phyloP scores from a whole-genome alignment of 2,113 vertebrate species.

The Neogale vison region DNA sequence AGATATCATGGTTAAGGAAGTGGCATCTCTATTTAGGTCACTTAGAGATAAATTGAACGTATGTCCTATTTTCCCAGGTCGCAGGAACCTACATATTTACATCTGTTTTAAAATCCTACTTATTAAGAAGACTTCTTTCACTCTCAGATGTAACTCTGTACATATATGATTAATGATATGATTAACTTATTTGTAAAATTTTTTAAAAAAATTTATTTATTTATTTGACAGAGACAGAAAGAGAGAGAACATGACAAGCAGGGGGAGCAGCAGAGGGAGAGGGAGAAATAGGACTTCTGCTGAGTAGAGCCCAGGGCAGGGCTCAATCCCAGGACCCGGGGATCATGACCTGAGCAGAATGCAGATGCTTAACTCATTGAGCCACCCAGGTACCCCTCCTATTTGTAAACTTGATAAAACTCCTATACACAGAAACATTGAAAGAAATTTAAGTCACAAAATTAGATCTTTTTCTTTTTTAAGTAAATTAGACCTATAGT shows the following conservation, averaged over 20 bases:
- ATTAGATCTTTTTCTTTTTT: background rate
- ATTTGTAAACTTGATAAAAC: background rate
- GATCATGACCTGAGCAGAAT: background rate
- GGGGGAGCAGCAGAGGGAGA: background rate
- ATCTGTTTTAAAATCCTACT: background rate
- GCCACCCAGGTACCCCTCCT: background rate
- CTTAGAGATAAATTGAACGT: background rate
- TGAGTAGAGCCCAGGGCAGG: too few relatives aligned
- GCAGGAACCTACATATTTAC: background rate
- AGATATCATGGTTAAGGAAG: background rate
- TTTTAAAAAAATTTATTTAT: background rate
- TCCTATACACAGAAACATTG: background rate
- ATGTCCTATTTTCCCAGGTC: background rate
- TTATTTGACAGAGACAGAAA: background rate
- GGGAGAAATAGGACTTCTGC: background rate
- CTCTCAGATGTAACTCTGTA: background rate
- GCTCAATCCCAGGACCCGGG: background rate
- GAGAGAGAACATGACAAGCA: background rate
- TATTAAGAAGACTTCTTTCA: background rate
- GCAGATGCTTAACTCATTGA: background rate
- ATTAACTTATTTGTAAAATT: background rate
- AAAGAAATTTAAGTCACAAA: background rate
- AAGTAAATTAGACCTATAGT: background rate
- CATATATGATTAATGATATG: background rate
- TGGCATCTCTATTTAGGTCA: background rate